Conservation (phyloP, 1,140 invertebrate genomes). For the Anagrus nilaparvatae region DNA sequence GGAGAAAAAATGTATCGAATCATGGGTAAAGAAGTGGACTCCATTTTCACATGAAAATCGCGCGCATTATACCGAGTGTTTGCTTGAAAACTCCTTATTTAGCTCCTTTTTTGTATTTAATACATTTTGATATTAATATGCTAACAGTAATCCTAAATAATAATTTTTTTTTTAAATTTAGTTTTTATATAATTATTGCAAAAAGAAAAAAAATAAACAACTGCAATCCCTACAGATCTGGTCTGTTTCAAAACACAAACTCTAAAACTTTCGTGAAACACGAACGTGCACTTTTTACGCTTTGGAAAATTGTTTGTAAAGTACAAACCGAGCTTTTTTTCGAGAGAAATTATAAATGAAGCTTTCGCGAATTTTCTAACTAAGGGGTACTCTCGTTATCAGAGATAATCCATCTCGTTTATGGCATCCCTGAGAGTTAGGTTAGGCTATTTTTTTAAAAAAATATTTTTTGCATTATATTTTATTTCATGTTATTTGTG, state of each 20-base stretch:
- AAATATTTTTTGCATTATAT: no score
- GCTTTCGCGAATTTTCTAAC: background rate
- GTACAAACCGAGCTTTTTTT: background rate
- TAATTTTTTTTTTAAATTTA: background rate
- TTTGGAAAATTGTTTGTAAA: background rate
- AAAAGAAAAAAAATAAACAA: background rate
- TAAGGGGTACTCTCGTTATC: no score
- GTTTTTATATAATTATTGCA: background rate
- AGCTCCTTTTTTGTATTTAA: background rate
- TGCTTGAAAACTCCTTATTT: no score
- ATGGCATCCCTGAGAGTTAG: no score
- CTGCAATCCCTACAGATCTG: background rate
- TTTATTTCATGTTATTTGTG: no score
- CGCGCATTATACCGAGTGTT: no score
- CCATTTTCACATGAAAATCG: no score
- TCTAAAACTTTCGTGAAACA: background rate
- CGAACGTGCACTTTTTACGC: no score
- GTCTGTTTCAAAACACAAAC: background rate
- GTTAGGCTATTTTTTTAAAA: no score
- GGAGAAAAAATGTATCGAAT: no score
- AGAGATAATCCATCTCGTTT: no score
- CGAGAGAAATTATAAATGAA: background rate
- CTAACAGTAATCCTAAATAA: background rate
- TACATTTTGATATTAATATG: background rate
- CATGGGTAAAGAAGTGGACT: no score